Evolutionary conservation across 2,888 invertebrate species (phyloP), one percentile per base, ranked within the genome.

Genomic region (Baronia brevicornis): DNA sequence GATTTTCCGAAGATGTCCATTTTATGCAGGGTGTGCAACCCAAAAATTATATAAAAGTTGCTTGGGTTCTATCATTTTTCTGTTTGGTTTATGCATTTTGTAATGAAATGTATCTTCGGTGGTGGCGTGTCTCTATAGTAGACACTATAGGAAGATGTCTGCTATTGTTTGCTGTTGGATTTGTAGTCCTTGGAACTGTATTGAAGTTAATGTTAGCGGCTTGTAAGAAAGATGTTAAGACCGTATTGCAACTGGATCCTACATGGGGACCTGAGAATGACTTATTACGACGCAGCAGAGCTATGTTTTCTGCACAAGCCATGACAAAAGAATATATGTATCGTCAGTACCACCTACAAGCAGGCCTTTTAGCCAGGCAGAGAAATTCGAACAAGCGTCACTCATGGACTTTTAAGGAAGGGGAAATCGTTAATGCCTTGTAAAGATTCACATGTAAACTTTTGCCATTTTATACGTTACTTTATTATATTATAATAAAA

Each of bases 271-370:
- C 84, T 0, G 52, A 46, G 13, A 62, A 49, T 24, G 67, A 68
- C 1, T 32, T 80, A 5, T 48, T 84, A 26, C 59, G 58, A 38
- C 56, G 82, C 2, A 84, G 84, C 38, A 59, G 84, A 24, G 71
- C 68, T 1, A 82, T 84, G 84, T 84, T 84, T 48, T 63, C 69
- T 1, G 78, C 80, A 3, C 78, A 84, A 33, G 80, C 84, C 2
- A 84, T 84, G 84, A 84, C 84, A 6, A 84, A 84, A 40, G 84
- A 84, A 49, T 84, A 84, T 42, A 62, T 84, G 51, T 84, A 84
- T 43, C 59, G 84, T 0, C 84, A 84, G 44, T 78, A 82, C 41
- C 78, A 82, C 36, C 53, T 84, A 15, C 74, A 79, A 33, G 78
- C 79, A 0, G 78, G 79, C 1, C 69, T 82, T 8, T 14, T 59